Evolutionary conservation across 2,113 vertebrate species (phyloP), one percentile per base, ranked within the genome.

Genomic region (Ameiurus melas): DNA sequence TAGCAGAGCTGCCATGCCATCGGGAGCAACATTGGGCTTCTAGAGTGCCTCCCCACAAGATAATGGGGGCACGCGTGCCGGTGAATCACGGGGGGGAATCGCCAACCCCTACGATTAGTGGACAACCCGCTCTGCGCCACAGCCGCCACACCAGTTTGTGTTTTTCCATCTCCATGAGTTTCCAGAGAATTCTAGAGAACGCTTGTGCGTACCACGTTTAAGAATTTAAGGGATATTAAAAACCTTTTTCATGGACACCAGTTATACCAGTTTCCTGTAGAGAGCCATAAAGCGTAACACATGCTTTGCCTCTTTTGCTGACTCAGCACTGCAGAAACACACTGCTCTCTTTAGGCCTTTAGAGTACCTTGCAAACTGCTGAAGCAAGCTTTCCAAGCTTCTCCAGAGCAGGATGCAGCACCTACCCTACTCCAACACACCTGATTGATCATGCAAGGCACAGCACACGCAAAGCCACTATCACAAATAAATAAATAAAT

Each of bases 361-460:
- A 47, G 30, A 83, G 66, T 36, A 14, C 36, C 64, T 75, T n/a
- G 13, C 22, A 83, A 83, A 62, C 53, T 83, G 80, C 80, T 75
- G 27, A 62, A 33, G 53, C 55, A 64, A 83, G 22, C 55, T 25
- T 66, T 64, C 22, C 20, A 36, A 68, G 12, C 77, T 86, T 85
- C 83, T 57, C 43, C 16, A 39, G 19, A 79, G 9, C 47, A 55
- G 47, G n/a, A 80, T 33, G n/a, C 2, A 57, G 22, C 30, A 1
- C 17, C 75, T 16, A 47, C 66, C 30, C 33, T 20, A 73, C 73
- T 47, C 73, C 33, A 57, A 51, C 43, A 14, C 1, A 27, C 3
- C 22, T 5, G 43, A 57, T 5, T 36, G 79, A 58, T 22, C 79
- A 13, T 16, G 5, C 19, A 36, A 58, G 1, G n/a, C 27, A 51